Percentiles rank a stretch among this genome's conserved stretches.
Evolutionary conservation across 1,140 invertebrate genomes (phyloP).

Genomic region (Camponotus floridanus): DNA sequence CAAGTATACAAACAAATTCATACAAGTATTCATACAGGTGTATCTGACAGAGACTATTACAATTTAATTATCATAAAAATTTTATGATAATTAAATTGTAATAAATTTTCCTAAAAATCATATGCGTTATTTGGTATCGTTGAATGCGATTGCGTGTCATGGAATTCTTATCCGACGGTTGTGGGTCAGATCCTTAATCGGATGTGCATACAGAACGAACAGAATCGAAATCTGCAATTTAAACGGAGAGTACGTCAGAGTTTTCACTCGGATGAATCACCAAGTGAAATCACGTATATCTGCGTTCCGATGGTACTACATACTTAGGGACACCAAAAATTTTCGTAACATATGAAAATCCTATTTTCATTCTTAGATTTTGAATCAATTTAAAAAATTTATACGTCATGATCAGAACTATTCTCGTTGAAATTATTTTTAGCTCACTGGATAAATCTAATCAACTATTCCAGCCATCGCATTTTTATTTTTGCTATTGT

Average conservation of each 20-base stretch:
- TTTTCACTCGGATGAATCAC: slow-evolving; percentile 79
- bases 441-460: background rate
- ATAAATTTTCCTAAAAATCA: slow-evolving; percentile 29
- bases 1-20: background rate
- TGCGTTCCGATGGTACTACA: slow-evolving; percentile 62
- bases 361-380: slow-evolving; percentile 17
- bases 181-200: slow-evolving; percentile 75
- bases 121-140: slow-evolving; percentile 1
- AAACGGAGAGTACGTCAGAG: slow-evolving; percentile 74
- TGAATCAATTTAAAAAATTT: slow-evolving; percentile 24
- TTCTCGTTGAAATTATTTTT: slow-evolving; percentile 2
- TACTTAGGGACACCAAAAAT: slow-evolving; percentile 43
- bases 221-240: slow-evolving; percentile 80
- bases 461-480: background rate
- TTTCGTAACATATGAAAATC: slow-evolving; percentile 48
- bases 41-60: no score
- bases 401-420: background rate
- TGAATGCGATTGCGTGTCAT: slow-evolving; percentile 27
- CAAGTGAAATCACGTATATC: slow-evolving; percentile 68
- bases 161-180: slow-evolving; percentile 46
- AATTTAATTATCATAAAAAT: background rate
- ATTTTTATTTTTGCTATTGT: no score
- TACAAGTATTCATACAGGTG: no score
- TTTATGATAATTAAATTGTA: slow-evolving; percentile 1
- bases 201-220: slow-evolving; percentile 46